Conservation (phyloP, 2,888 invertebrate genomes). For the Dorcus parallelipipedus region DNA sequence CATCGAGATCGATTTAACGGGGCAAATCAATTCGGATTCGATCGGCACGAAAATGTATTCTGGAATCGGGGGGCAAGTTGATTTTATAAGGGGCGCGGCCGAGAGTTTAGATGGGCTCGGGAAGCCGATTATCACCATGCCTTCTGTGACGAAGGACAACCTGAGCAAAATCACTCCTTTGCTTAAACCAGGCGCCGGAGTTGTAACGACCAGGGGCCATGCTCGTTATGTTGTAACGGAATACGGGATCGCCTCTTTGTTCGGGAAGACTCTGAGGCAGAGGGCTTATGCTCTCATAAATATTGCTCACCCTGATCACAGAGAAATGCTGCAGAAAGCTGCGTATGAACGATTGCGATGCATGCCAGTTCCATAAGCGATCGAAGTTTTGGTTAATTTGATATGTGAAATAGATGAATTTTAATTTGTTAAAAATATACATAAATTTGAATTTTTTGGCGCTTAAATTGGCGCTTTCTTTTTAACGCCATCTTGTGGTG, state of each 20-base stretch:
- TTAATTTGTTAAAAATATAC: too few relatives aligned
- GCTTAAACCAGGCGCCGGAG: constrained; percentile 62
- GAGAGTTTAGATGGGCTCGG: constrained; percentile 60
- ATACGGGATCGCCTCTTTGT: constrained; percentile 63
- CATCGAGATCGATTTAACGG: constrained; percentile 64
- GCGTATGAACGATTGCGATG: constrained; percentile 55
- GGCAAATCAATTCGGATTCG: constrained; percentile 62
- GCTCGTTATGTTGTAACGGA: constrained; percentile 68
- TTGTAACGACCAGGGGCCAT: constrained; percentile 64
- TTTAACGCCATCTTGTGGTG: too few relatives aligned
- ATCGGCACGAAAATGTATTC: constrained; percentile 59
- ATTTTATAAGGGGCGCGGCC: constrained; percentile 64
- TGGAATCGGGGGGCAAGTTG: constrained; percentile 65
- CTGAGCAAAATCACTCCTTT: constrained; percentile 59
- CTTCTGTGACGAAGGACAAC: constrained; percentile 57
- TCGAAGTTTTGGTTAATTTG: background rate
- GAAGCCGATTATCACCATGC: constrained; percentile 65
- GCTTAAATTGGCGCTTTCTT: too few relatives aligned
- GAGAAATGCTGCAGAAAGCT: constrained; percentile 59
- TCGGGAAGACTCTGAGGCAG: constrained; percentile 63
- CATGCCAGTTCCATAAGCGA: constrained; percentile 22
- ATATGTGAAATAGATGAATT: background rate
- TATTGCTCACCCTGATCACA: constrained; percentile 63
- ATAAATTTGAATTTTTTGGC: too few relatives aligned
- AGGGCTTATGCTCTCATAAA: constrained; percentile 63